Base-by-base conservation (phyloP, 2,888 invertebrate species). In the Mimachlamys varia region DNA sequence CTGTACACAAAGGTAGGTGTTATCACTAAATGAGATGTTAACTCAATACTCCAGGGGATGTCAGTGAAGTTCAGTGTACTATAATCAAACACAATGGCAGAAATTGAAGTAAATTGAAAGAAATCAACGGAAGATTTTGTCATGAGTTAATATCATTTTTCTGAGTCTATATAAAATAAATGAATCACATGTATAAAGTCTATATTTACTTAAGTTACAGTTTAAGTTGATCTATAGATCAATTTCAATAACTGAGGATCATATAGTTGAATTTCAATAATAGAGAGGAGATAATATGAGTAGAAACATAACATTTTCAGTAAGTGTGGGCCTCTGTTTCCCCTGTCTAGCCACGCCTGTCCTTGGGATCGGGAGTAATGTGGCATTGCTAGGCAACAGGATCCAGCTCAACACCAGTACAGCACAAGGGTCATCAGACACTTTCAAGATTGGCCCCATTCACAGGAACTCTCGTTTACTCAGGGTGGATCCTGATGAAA, bases 351-450 rank as follows among this genome's bases (percentile, higher is more conserved):
- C 53, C 37, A 88, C 5, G 17, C n/a, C 17, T 89, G 58, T 44
- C 58, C 49, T 76, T 91, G 98, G 98, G 94, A 98, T 98, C 96
- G 98, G 98, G 0, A 98, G 98, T 91, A 98, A 98, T 95, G 98
- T 98, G 5, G 98, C 98, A 4, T 97, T 99, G 10, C 98, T 98
- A 55, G 99, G 99, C 44, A 99, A 99, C 96, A 97, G 98, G 95
- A 98, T 99, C 92, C 98, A 98, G 95, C 97, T 99, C 88, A 76
- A 27, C 76, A 27, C 76, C 76, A 76, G 76, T 33, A 76, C 76
- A 76, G 33, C 76, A 76, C 91, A 33, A 44, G 89, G 87, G 50
- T 89, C 27, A 44, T 89, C 27, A 44, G 90, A 91, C 88, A n/a
- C 91, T 50, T 76, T 88, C 49, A 88, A 88, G 88, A 88, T 91